A percentile compares a stretch with the other conserved stretches of the same genome.
phyloP scores from a whole-genome alignment of 2,888 invertebrate genomes.

The Chaetogeoica ovagalla region DNA sequence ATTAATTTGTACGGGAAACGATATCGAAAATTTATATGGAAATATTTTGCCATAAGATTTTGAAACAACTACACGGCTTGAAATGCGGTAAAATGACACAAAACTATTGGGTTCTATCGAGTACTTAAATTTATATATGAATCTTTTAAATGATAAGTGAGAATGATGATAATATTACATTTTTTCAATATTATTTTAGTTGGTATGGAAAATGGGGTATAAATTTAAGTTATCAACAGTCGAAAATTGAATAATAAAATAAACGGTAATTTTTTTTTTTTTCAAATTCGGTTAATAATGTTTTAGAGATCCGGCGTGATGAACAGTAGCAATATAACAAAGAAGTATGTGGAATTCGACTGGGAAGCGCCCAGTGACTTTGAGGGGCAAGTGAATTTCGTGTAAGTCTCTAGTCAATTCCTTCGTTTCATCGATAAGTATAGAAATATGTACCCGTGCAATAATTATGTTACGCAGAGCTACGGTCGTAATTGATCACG shows the following conservation, averaged over 20 bases:
- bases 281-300: background rate
- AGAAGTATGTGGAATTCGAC: conserved; percentile 68
- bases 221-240: background rate
- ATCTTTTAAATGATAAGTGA: too few species aligned
- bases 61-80: too few species aligned
- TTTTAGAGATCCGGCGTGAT: conserved; percentile 72
- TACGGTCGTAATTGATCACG: conserved; percentile 76
- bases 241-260: too few species aligned
- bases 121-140: too few species aligned
- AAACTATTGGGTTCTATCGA: too few species aligned
- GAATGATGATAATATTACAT: too few species aligned
- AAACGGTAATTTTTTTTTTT: background rate
- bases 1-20: too few species aligned
- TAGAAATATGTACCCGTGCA: background rate
- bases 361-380: conserved; percentile 79
- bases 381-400: conserved; percentile 76
- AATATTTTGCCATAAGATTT: too few species aligned
- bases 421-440: background rate
- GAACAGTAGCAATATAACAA: conserved; percentile 69
- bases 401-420: conserved; percentile 64
- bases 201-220: too few species aligned
- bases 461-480: conserved; percentile 64
- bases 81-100: too few species aligned
- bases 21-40: too few species aligned
- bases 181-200: too few species aligned